Percentiles rank a stretch among this genome's conserved stretches.
phyloP scores from a whole-genome alignment of 2,888 invertebrate species.

The Tridacna crocea region DNA sequence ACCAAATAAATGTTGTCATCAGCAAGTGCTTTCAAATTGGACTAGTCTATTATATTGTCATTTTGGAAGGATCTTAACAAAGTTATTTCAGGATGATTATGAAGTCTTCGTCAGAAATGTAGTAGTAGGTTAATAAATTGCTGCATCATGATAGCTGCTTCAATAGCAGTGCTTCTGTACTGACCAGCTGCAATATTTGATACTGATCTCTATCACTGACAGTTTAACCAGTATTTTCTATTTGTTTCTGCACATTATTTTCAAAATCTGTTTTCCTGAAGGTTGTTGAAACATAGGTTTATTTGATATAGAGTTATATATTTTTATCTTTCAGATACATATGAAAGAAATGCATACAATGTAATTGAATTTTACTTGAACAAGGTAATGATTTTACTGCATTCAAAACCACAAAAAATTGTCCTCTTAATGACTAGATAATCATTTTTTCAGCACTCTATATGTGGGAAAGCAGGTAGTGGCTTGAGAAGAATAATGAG shows the following conservation, averaged over 20 bases:
- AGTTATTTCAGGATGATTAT: no score
- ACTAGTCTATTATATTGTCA: no score
- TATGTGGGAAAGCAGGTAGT: not conserved
- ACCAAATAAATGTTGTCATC: no score
- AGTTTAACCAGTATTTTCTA: not conserved
- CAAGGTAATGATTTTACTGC: conserved; percentile 31
- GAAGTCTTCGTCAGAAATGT: no score
- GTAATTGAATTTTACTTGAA: conserved; percentile 37
- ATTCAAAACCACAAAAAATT: not conserved
- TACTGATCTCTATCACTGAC: no score
- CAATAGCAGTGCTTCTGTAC: no score
- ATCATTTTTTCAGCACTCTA: no score
- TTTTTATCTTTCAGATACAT: conserved; percentile 33
- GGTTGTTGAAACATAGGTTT: not conserved
- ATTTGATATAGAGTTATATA: not conserved
- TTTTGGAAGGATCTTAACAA: no score
- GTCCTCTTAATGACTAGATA: not conserved
- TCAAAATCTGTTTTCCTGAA: not conserved
- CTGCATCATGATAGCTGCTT: no score
- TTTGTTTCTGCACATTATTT: not conserved
- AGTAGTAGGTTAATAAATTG: no score
- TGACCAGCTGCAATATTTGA: no score
- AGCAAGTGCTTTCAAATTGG: no score
- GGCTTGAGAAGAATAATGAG: not conserved
- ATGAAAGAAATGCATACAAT: conserved; percentile 35